Percentiles rank a stretch among this genome's conserved stretches.
phyloP scores from a whole-genome alignment of 2,888 invertebrate species.

The Euproctis similis region DNA sequence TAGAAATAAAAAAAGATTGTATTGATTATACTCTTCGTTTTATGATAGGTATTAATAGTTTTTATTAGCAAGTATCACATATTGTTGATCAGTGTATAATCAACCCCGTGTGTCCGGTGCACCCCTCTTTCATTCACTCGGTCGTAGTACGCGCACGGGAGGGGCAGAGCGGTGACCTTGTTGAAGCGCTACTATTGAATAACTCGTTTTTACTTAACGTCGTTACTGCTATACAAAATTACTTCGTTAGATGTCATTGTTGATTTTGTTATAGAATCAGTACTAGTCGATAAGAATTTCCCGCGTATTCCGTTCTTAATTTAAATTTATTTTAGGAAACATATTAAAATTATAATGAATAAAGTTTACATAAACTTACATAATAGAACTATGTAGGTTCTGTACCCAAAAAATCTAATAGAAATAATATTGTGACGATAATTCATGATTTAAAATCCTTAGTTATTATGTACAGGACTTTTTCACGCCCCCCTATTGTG shows the following conservation, averaged over 20 bases:
- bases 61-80: conserved; percentile 30
- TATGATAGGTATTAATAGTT: background rate
- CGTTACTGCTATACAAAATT: too few species aligned
- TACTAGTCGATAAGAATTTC: too few species aligned
- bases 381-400: too few species aligned
- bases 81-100: conserved; percentile 6
- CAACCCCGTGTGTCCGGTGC: conserved; percentile 39
- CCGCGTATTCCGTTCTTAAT: too few species aligned
- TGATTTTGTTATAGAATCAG: too few species aligned
- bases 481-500: conserved; percentile 17
- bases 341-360: too few species aligned
- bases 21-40: background rate
- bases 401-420: background rate
- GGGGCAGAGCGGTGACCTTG: conserved; percentile 23
- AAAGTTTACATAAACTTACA: too few species aligned
- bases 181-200: conserved; percentile 7
- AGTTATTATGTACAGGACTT: conserved; percentile 1
- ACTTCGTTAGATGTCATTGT: too few species aligned
- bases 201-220: conserved; percentile 10
- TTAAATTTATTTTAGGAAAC: too few species aligned
- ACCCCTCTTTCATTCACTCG: conserved; percentile 60
- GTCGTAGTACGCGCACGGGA: conserved; percentile 19
- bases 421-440: background rate
- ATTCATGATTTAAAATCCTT: background rate
- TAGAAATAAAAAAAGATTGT: too few species aligned